These are phyloP conservation scores for Leistus spinibarbis DNA, from an alignment of 2,888 invertebrate genomes.

Conservation along the genomic window DNA sequence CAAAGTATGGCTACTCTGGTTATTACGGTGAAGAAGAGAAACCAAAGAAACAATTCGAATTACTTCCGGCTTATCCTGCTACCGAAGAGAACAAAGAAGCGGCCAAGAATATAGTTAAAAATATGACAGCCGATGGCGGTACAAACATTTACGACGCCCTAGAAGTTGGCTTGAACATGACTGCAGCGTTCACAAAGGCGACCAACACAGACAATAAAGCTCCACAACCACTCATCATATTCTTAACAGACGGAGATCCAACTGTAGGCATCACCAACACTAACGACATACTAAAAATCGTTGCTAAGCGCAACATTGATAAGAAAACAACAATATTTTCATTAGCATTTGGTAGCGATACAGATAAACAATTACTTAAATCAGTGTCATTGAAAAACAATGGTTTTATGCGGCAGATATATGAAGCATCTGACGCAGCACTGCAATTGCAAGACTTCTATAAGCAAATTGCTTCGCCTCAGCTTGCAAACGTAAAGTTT, in stretches of 20 bases:
- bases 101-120: slow-evolving; percentile 60
- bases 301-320: neutral
- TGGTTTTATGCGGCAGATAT: slow-evolving; percentile 57
- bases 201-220: slow-evolving; percentile 57
- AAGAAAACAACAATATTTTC: slow-evolving; percentile 52
- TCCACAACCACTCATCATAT: slow-evolving; percentile 52
- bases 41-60: slow-evolving; percentile 25
- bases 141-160: slow-evolving; percentile 69
- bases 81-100: slow-evolving; percentile 59
- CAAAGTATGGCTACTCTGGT: slow-evolving; percentile 43
- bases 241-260: slow-evolving; percentile 50
- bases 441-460: slow-evolving; percentile 56
- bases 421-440: slow-evolving; percentile 55
- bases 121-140: slow-evolving; percentile 59
- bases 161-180: slow-evolving; percentile 55
- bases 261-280: slow-evolving; percentile 46
- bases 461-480: slow-evolving; percentile 57
- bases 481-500: slow-evolving; percentile 56
- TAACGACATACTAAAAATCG: slow-evolving; percentile 13
- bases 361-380: slow-evolving; percentile 56
- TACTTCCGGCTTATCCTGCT: slow-evolving; percentile 59
- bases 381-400: slow-evolving; percentile 55
- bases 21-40: slow-evolving; percentile 36
- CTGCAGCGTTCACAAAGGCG: slow-evolving; percentile 41
- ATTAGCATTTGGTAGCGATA: slow-evolving; percentile 58